A percentile compares a stretch with the other conserved stretches of the same genome.
Conservation (phyloP, 1,140 invertebrate genomes). For the Papilio glaucus region DNA sequence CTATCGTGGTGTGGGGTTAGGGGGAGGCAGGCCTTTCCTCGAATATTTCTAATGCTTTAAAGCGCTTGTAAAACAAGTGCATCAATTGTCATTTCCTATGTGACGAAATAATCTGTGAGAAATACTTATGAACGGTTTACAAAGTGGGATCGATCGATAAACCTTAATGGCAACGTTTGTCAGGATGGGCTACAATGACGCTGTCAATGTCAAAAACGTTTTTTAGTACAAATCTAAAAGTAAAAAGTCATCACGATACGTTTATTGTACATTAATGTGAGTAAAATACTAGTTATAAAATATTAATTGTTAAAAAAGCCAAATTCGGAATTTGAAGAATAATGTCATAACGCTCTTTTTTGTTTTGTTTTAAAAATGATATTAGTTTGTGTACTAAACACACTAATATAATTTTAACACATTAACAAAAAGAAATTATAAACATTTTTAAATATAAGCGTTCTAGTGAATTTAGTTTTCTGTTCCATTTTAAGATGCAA, state of each 20-base stretch:
- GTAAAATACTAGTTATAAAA: not conserved
- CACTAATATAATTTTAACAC: not conserved
- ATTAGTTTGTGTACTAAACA: slow-evolving; percentile 4
- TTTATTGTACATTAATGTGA: not conserved
- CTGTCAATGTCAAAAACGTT: not conserved
- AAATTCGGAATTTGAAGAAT: not conserved
- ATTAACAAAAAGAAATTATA: not conserved
- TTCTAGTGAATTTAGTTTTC: slow-evolving; percentile 15
- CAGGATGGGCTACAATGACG: not conserved
- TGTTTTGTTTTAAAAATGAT: not conserved
- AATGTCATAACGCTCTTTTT: not conserved
- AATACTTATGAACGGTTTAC: not conserved
- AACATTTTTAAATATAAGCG: slow-evolving; percentile 5
- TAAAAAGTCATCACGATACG: not conserved
- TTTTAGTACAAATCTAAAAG: slow-evolving; percentile 24
- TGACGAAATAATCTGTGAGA: slow-evolving; percentile 47
- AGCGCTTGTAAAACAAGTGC: slow-evolving; percentile 79
- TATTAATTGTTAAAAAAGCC: slow-evolving; percentile 1
- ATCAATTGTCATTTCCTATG: slow-evolving; percentile 63
- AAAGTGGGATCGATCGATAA: not conserved
- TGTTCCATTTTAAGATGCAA: slow-evolving; percentile 32
- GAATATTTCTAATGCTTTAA: slow-evolving; percentile 60
- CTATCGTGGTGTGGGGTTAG: not conserved
- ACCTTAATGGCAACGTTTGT: not conserved
- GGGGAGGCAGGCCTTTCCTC: slow-evolving; percentile 37